Conservation (phyloP, 1,140 invertebrate species). For the Cryptotermes secundus region DNA sequence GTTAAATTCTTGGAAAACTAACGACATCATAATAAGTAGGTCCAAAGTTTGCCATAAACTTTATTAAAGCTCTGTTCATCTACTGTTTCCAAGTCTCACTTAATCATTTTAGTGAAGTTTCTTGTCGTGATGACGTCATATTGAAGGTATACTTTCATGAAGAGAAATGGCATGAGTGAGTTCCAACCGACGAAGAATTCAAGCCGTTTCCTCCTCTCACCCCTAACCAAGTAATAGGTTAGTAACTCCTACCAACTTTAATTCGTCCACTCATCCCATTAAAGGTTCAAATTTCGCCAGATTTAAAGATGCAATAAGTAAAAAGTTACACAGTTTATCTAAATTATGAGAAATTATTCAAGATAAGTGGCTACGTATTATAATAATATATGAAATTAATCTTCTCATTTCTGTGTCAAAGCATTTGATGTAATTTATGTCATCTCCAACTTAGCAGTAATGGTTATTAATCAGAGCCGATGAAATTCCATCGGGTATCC, state of each 20-base stretch:
- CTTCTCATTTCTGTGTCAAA: neutral
- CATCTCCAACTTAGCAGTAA: too few species aligned
- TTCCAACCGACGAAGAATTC: neutral
- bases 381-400: neutral
- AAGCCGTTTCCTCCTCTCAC: neutral
- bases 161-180: neutral
- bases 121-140: neutral
- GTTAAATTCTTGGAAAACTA: neutral
- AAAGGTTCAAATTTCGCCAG: neutral
- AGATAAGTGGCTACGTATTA: neutral
- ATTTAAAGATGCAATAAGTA: neutral
- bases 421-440: neutral
- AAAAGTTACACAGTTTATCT: neutral
- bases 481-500: too few species aligned
- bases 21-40: neutral
- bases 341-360: neutral
- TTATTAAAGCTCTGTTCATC: slow-evolving; percentile 4
- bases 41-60: neutral
- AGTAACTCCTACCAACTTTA: neutral
- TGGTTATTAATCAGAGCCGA: too few species aligned
- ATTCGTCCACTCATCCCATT: neutral
- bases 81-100: neutral
- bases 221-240: neutral
- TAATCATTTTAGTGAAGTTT: slow-evolving; percentile 18
- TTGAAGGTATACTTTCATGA: neutral